Conservation (phyloP, 1,140 invertebrate species). For the Lucilia sericata region DNA sequence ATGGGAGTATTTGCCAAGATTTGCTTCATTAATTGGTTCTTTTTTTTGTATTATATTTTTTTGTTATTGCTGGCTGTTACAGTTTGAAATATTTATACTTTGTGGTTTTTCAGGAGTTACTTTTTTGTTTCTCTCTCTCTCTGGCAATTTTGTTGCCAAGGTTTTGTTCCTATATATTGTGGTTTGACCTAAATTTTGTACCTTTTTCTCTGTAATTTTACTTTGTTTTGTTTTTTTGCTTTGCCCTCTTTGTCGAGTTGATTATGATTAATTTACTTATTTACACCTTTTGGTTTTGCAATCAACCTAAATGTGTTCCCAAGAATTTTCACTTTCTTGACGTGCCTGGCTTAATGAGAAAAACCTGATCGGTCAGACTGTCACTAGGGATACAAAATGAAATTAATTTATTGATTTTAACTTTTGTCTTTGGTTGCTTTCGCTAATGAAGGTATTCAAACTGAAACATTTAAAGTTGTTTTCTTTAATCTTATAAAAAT, state of each 20-base stretch:
- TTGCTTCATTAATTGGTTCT: background rate
- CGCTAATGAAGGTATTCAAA: no score
- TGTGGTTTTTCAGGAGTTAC: background rate
- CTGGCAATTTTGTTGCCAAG: background rate
- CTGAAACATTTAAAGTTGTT: no score
- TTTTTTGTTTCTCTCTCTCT: no score
- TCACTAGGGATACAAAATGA: background rate
- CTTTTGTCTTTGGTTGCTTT: background rate
- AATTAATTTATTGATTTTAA: conserved; percentile 26
- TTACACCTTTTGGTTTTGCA: conserved; percentile 15
- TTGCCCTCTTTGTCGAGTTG: background rate
- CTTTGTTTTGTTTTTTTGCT: no score
- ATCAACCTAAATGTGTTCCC: background rate
- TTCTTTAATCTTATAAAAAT: background rate
- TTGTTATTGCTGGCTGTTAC: background rate
- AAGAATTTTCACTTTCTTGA: conserved; percentile 8
- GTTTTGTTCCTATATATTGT: background rate
- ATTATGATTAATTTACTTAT: conserved; percentile 27
- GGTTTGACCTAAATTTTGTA: conserved; percentile 7
- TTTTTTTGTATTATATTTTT: background rate
- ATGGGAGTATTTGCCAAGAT: background rate
- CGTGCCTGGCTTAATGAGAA: background rate
- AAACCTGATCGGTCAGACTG: background rate
- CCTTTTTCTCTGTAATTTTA: background rate
- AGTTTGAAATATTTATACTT: conserved; percentile 12